These are phyloP conservation scores for Chrysolina oricalcia DNA, from an alignment of 2,888 invertebrate genomes.

Conservation along the genomic window DNA sequence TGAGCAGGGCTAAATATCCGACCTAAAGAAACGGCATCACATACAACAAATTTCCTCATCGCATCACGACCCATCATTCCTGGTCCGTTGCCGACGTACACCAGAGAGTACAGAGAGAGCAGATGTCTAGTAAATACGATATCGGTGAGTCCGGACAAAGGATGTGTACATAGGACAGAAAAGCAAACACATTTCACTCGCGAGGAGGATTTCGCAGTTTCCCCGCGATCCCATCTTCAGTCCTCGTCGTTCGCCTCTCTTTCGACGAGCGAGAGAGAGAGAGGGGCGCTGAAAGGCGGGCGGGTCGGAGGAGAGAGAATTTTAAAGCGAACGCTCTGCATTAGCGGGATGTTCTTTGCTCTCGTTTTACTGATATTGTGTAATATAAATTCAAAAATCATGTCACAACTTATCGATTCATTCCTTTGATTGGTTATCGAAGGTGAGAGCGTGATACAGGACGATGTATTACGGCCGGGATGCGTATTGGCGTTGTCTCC, in stretches of 20 bases:
- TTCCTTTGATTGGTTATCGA: slow-evolving; percentile 46
- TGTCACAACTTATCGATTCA: slow-evolving; percentile 56
- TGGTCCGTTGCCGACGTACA: slow-evolving; percentile 38
- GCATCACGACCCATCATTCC: slow-evolving; percentile 29
- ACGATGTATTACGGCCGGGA: not conserved
- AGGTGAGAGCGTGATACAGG: slow-evolving; percentile 33
- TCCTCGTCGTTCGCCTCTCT: slow-evolving; percentile 39
- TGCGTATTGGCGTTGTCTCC: no score
- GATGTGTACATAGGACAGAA: slow-evolving; percentile 72
- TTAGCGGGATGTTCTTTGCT: slow-evolving; percentile 60
- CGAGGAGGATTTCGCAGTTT: slow-evolving; percentile 61
- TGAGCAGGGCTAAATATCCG: not conserved
- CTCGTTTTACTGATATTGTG: slow-evolving; percentile 61
- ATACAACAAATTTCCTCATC: not conserved
- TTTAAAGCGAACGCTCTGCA: slow-evolving; percentile 57
- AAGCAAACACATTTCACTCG: slow-evolving; percentile 71
- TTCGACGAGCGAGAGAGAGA: slow-evolving; percentile 9
- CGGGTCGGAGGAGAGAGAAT: slow-evolving; percentile 31
- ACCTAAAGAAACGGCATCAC: not conserved
- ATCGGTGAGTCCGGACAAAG: slow-evolving; percentile 71
- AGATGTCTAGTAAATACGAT: slow-evolving; percentile 71
- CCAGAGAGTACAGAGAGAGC: slow-evolving; percentile 62
- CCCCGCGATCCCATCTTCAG: slow-evolving; percentile 49
- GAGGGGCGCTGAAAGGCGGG: slow-evolving; percentile 31
- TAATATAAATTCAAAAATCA: slow-evolving; percentile 61